Percentiles rank a stretch among this genome's conserved stretches.
These are phyloP conservation scores for Clarias magur DNA, from an alignment of 2,113 vertebrate genomes.

Conservation along the genomic window DNA sequence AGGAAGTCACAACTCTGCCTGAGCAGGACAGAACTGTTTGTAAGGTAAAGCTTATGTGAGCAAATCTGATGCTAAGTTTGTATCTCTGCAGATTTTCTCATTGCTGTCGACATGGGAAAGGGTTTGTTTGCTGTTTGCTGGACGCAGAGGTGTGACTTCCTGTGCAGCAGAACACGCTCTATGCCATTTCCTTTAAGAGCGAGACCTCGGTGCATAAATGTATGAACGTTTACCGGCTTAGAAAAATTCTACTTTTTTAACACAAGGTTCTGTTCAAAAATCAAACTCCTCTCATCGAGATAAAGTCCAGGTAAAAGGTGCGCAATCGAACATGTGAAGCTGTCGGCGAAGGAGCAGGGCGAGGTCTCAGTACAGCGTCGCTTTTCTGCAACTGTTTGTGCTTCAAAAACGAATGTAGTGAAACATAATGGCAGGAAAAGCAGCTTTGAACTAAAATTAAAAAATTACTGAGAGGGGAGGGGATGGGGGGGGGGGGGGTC, in stretches of 20 bases:
- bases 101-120: neutral
- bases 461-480: neutral
- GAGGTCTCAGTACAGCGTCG: neutral
- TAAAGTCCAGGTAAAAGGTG: neutral
- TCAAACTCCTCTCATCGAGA: neutral
- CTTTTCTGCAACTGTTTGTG: neutral
- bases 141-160: slow-evolving; percentile 16
- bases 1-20: slow-evolving; percentile 26
- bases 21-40: neutral
- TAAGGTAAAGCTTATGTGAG: neutral
- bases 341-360: neutral
- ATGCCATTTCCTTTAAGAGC: neutral
- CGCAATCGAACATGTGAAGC: neutral
- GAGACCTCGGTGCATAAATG: neutral
- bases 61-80: neutral
- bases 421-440: slow-evolving; percentile 39
- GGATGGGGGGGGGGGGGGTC: no score
- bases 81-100: neutral
- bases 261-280: neutral
- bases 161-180: neutral
- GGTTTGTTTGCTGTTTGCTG: neutral
- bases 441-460: slow-evolving; percentile 41
- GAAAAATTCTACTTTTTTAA: neutral
- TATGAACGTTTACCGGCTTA: neutral
- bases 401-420: slow-evolving; percentile 9